A percentile compares a stretch with the other conserved stretches of the same genome.
Evolutionary conservation across 2,888 invertebrate species (phyloP).

Genomic region (Pegoplata infirma): DNA sequence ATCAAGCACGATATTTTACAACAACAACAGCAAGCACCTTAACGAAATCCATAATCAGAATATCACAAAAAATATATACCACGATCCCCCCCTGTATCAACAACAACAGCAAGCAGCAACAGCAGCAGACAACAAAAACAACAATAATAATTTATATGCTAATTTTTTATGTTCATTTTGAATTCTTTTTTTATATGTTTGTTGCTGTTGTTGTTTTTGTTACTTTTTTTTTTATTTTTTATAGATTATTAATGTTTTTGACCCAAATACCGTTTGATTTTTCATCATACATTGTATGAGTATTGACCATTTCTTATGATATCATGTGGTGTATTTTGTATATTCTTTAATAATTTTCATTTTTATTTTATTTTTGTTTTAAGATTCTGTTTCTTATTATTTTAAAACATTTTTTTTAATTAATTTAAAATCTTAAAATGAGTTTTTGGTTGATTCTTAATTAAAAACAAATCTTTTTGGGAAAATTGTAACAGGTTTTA

Average conservation of each 20-base stretch:
- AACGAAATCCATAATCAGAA: constrained; percentile 31
- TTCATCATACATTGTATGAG: neutral
- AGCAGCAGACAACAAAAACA: constrained; percentile 18
- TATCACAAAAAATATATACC: too few species aligned
- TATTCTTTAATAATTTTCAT: neutral
- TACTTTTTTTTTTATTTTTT: too few species aligned
- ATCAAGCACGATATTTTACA: constrained; percentile 42
- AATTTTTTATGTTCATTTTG: constrained; percentile 62
- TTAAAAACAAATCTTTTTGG: neutral
- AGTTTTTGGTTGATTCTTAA: neutral
- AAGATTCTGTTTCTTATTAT: neutral
- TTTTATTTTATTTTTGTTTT: neutral
- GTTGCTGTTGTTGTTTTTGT: constrained; percentile 64
- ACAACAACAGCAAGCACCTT: neutral
- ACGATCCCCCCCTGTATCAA: neutral
- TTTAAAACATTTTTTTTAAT: neutral
- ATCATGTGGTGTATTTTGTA: constrained; percentile 34
- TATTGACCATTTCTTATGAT: constrained; percentile 34
- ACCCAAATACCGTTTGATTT: constrained; percentile 73
- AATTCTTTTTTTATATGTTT: constrained; percentile 25
- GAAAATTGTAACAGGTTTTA: neutral
- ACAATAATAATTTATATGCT: constrained; percentile 64
- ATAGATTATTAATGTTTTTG: constrained; percentile 75
- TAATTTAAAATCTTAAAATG: neutral
- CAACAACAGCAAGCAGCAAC: constrained; percentile 5